phyloP scores from a whole-genome alignment of 1,140 invertebrate genomes.

The Aricia agestis region DNA sequence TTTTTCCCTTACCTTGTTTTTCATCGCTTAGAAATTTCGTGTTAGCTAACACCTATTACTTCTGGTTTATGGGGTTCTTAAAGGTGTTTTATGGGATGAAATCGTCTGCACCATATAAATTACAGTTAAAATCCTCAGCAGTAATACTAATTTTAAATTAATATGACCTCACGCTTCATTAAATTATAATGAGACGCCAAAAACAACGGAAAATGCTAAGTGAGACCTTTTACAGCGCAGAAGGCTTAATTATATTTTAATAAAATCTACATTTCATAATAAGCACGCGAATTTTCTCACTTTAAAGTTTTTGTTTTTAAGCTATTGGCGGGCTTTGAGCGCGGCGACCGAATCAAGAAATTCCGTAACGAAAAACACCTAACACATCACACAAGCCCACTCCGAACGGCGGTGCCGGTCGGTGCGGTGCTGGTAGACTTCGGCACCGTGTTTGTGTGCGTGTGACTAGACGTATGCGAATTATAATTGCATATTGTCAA shows the following conservation, averaged over 20 bases:
- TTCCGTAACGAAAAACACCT: no score
- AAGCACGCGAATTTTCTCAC: neutral
- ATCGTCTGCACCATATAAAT: neutral
- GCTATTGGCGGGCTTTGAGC: no score
- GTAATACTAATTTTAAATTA: neutral
- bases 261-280: neutral
- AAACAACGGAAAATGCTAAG: neutral
- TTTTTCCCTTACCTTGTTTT: no score
- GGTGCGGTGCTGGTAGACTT: no score
- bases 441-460: no score
- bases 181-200: neutral
- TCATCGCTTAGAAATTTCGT: no score
- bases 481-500: no score
- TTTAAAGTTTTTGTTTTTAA: neutral
- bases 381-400: no score
- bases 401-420: no score
- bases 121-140: neutral
- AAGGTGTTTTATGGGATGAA: neutral
- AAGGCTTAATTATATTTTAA: neutral
- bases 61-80: neutral
- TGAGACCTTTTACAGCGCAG: neutral
- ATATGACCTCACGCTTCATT: neutral
- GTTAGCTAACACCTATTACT: no score
- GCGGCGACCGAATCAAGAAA: no score
- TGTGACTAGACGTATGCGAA: no score